Base-by-base conservation (phyloP, 1,140 invertebrate genomes). In the Drosophila parabipectinata region DNA sequence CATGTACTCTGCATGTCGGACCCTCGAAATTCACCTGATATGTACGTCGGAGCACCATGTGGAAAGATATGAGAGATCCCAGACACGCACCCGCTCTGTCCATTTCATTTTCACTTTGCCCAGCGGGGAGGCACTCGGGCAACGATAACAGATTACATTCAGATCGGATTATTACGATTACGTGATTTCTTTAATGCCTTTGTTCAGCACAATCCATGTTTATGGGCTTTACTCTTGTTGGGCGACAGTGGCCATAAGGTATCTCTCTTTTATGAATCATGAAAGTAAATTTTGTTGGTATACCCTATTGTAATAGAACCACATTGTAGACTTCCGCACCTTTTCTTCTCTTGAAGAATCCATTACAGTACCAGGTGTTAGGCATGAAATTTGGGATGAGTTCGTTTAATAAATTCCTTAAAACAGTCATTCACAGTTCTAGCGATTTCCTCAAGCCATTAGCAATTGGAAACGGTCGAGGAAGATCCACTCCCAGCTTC, bases 1-100 rank as follows among this genome's bases (percentile, higher is more conserved):
- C 55, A 75, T 67, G 67, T 75, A 63, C 79, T 88, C 83, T 88
- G 83, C 79, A 88, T 88, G 82, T 60, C 37, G 64, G 54, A 61
- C 63, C 75, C 80, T 54, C 72, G 72, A 66, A 81, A 30, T 28
- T 24, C 83, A 88, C 82, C 83, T 87, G 82, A 87, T 88, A 83
- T 88, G 50, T 62, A 47, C 55, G 64, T 62, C 8, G 14, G 12
- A 26, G 9, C 8, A 47, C 14, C 26, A 28, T 44, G 14, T 5
- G 14, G 44, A 7, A 10, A 32, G 34, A 9, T 15, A 51, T 45
- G 12, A 24, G 12, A 41, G 47, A 30, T 9, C 10, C 37, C 50
- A 41, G 52, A 56, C 63, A 32, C 34, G 53, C 73, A 63, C 64
- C 60, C 78, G 82, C 73, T 63, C 64, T 61, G 58, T 6, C 52